Evolutionary conservation across 2,888 invertebrate species (phyloP), one percentile per base, ranked within the genome.

Genomic region (Stomorhina lunata): DNA sequence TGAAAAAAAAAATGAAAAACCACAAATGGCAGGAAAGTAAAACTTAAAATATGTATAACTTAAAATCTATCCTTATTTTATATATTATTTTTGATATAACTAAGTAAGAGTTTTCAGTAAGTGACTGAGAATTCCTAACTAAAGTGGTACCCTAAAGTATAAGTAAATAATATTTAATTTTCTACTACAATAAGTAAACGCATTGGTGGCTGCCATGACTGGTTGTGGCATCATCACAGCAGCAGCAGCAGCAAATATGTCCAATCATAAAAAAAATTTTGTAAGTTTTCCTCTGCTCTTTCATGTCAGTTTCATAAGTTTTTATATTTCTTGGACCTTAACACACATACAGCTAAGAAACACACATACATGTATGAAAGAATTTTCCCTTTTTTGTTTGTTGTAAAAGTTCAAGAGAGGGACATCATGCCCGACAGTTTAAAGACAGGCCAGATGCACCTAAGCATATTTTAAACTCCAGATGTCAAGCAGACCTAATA

Each of bases 91-190:
- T 29, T 32, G 37, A 68, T 40, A 22, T 40, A 22, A 22, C 50
- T 59, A 57, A 66, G 20, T 22, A 48, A 50, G 17, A 29, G 4
- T 9, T 32, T 10, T 25, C 15, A 12, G 6, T 45, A 32, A 57
- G 55, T 69, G 34, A 45, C 22, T 50, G 15, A 27, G 27, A 17
- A 15, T 71, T n/a, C 34, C 20, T 0, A 34, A 61, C 12, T 25
- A 63, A 40, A 53, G 34, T 34, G 73, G 43, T 27, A 32, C 29
- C 37, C 34, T 10, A 20, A 29, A 37, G 34, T 37, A 17, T 48
- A 55, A 78, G 57, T 78, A 71, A 78, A 71, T 78, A 71, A 78
- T 71, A 78, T 71, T 78, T 65, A 65, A 78, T 71, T 65, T 78
- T 72, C 68, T 32, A 48, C 17, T 34, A n/a, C 20, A 17, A 34